These are phyloP conservation scores for Malaclemys terrapin DNA, from an alignment of 2,113 vertebrate species.

Conservation along the genomic window DNA sequence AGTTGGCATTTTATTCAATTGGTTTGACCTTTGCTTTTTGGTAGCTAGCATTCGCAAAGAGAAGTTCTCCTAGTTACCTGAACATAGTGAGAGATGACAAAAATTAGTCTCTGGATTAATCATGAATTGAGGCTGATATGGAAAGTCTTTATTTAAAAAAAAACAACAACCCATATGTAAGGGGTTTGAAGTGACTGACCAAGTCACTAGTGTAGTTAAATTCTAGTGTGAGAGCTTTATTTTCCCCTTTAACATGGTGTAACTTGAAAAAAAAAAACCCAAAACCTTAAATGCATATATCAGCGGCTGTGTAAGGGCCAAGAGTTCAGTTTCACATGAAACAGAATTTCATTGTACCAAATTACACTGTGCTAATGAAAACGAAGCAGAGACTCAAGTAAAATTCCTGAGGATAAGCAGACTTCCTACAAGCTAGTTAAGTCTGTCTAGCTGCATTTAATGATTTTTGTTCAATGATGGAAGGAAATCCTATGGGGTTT, in stretches of 20 bases:
- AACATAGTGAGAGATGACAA: not conserved
- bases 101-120: slow-evolving; percentile 24
- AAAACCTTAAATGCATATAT: not conserved
- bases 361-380: slow-evolving; percentile 8
- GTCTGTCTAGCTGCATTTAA: slow-evolving; percentile 1
- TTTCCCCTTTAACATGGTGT: slow-evolving; percentile 6
- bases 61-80: slow-evolving; percentile 15
- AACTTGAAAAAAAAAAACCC: not conserved
- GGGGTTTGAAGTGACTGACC: not conserved
- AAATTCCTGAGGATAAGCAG: not conserved
- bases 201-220: not conserved
- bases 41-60: not conserved
- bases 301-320: not conserved
- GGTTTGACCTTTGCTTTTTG: slow-evolving; percentile 63
- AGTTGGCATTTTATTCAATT: slow-evolving; percentile 63
- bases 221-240: not conserved
- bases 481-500: not conserved
- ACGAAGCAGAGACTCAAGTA: not conserved
- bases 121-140: not conserved
- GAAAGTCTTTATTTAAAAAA: not conserved
- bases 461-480: not conserved
- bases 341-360: not conserved
- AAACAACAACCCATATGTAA: not conserved
- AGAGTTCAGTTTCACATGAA: slow-evolving; percentile 21
- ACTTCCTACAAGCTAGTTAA: not conserved